Evolutionary conservation across 2,888 invertebrate genomes (phyloP).

Genomic region (Philereme vetulata): DNA sequence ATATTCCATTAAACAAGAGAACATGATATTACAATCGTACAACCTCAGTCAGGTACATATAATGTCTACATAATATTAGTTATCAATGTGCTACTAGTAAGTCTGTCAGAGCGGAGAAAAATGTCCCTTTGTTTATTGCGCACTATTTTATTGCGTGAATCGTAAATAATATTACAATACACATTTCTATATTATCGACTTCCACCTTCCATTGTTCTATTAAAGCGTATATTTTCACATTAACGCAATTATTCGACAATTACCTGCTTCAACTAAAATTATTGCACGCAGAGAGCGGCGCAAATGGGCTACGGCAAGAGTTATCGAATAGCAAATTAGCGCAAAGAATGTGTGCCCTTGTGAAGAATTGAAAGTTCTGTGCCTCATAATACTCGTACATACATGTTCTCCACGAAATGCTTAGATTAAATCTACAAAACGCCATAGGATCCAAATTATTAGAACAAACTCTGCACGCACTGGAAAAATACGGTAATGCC

Average conservation of each 20-base stretch:
- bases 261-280: constrained; percentile 72
- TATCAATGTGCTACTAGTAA: too few species aligned
- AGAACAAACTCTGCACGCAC: neutral
- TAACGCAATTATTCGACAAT: constrained; percentile 82
- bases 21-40: neutral
- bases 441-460: neutral
- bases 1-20: neutral
- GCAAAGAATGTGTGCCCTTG: constrained; percentile 52
- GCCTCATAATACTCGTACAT: neutral
- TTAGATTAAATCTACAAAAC: neutral
- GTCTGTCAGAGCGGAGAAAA: neutral
- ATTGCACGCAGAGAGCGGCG: constrained; percentile 61
- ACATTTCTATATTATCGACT: constrained; percentile 58
- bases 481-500: neutral
- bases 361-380: constrained; percentile 37
- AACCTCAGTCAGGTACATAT: too few species aligned
- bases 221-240: constrained; percentile 80
- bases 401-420: neutral
- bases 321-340: constrained; percentile 72
- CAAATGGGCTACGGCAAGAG: constrained; percentile 66
- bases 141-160: constrained; percentile 35
- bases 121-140: constrained; percentile 19
- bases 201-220: constrained; percentile 74
- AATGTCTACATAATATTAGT: too few species aligned
- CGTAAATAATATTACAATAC: constrained; percentile 46